These are phyloP conservation scores for Melanotaenia duboulayi DNA, from an alignment of 2,113 vertebrate genomes.

Conservation along the genomic window DNA sequence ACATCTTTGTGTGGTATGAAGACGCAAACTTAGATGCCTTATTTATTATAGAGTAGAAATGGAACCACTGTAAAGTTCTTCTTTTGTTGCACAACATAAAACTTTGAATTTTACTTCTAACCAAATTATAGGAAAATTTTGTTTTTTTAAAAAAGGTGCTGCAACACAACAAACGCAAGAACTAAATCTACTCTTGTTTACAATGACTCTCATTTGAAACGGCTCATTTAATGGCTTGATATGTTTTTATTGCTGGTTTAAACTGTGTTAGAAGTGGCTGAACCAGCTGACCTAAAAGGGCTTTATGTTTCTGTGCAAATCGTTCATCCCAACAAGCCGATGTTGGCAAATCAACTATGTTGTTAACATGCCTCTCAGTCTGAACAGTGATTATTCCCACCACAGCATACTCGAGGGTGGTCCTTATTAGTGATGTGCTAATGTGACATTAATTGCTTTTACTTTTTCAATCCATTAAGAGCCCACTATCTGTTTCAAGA, in stretches of 20 bases:
- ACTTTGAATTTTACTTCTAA: not conserved
- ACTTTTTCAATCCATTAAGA: constrained; percentile 83
- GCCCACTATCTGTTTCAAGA: constrained; percentile 76
- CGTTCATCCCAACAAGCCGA: constrained; percentile 8
- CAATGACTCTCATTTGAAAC: not conserved
- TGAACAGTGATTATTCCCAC: constrained; percentile 45
- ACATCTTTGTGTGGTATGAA: constrained; percentile 1
- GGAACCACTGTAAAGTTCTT: constrained; percentile 3
- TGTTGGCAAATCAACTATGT: constrained; percentile 12
- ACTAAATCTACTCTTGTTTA: constrained; percentile 5
- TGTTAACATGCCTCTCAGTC: constrained; percentile 40
- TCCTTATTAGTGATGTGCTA: constrained; percentile 79
- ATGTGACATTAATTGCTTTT: constrained; percentile 84
- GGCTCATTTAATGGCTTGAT: not conserved
- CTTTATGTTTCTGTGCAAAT: constrained; percentile 22
- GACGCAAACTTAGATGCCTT: not conserved
- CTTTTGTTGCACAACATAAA: not conserved
- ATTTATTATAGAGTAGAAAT: constrained; percentile 9
- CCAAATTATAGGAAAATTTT: constrained; percentile 7
- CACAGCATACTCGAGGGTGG: constrained; percentile 61
- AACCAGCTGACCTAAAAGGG: constrained; percentile 7
- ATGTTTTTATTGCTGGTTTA: not conserved
- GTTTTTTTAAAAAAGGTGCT: not conserved
- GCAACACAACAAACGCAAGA: not conserved
- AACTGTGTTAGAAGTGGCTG: not conserved